These are phyloP conservation scores for Festucalex cinctus DNA, from an alignment of 2,113 vertebrate species.

Conservation along the genomic window DNA sequence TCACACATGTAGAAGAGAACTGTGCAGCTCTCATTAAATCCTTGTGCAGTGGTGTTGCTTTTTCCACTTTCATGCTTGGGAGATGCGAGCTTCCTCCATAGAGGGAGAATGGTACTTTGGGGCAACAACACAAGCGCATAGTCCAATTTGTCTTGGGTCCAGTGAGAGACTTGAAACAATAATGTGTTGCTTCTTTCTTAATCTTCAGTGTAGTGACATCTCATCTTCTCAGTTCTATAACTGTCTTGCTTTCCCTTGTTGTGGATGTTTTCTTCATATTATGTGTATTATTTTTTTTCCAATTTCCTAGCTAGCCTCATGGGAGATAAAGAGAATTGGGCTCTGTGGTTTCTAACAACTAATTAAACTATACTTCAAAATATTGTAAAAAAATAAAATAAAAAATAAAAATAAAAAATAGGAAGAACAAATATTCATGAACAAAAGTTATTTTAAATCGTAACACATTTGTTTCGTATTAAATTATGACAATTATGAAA, in stretches of 20 bases:
- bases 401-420: too few relatives aligned
- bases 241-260: constrained; percentile 17
- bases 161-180: constrained; percentile 53
- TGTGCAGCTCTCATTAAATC: constrained; percentile 67
- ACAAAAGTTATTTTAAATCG: not conserved
- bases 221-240: constrained; percentile 21
- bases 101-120: constrained; percentile 44
- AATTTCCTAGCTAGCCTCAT: constrained; percentile 3
- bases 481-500: not conserved
- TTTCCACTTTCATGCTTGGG: constrained; percentile 72
- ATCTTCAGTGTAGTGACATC: constrained; percentile 38
- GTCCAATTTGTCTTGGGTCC: constrained; percentile 71
- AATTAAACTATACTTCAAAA: not conserved
- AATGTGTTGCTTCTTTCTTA: constrained; percentile 32
- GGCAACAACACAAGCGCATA: constrained; percentile 29
- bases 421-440: not conserved
- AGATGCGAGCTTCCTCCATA: constrained; percentile 49
- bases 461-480: not conserved
- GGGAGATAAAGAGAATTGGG: not conserved
- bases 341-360: not conserved
- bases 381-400: not conserved
- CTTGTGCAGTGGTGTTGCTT: constrained; percentile 64
- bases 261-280: constrained; percentile 14
- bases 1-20: constrained; percentile 50
- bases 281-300: constrained; percentile 8